Evolutionary conservation across 2,113 vertebrate genomes (phyloP), one percentile per base, ranked within the genome.

Genomic region (Falco punctatus): DNA sequence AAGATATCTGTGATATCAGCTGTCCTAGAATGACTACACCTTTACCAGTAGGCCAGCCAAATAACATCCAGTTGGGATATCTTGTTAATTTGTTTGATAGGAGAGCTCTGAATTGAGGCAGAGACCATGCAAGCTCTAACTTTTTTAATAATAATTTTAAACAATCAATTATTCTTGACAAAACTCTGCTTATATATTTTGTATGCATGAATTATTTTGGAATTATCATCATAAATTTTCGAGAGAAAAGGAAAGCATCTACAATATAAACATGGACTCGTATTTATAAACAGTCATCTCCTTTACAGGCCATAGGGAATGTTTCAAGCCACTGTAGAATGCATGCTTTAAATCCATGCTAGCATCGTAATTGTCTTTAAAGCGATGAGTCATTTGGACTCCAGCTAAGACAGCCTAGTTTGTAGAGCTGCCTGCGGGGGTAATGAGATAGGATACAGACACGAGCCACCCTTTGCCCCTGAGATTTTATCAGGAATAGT

Each of bases 381-480:
- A 89, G 62, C 54, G 51, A 73, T 89, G 91, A 91, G 57, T 94
- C 92, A 89, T 62, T 92, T 85, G 66, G 49, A 40, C 72, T 94
- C 52, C 86, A 91, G 78, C 65, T 95, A 70, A 85, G 89, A 54
- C 86, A 86, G 30, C 20, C 95, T 70, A 33, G 58, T 64, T 81
- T 81, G 61, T 80, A 81, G 32, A 81, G 54, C 23, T 95, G 52
- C 55, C 10, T 32, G 49, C 66, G 85, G 81, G 49, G 19, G 13
- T 85, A 54, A 81, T 77, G 73, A 77, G 54, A 51, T 32, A 40
- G 49, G 19, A 75, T 67, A 81, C 16, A 83, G 35, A 65, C 81
- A 62, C 48, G 66, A 92, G 28, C 10, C 33, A 46, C 57, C 32
- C 58, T 74, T 84, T 86, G 22, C 35, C 69, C 57, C 42, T 35